These are phyloP conservation scores for Ursus arctos DNA, from an alignment of 2,113 vertebrate species.

Conservation along the genomic window DNA sequence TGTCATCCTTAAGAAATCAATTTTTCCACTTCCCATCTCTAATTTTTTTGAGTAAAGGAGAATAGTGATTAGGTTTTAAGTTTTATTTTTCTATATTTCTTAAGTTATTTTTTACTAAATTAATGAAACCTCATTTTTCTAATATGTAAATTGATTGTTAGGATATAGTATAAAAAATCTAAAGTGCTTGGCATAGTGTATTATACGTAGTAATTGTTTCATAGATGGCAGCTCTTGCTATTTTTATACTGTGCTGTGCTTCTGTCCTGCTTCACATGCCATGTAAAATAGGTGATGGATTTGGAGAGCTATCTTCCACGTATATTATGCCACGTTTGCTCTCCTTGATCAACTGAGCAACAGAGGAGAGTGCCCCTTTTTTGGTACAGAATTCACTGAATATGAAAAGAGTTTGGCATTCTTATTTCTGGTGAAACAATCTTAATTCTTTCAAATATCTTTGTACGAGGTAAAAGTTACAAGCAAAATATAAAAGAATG, in stretches of 20 bases:
- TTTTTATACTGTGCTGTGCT: not conserved
- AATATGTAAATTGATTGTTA: not conserved
- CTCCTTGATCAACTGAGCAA: not conserved
- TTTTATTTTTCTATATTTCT: constrained; percentile 16
- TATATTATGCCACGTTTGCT: not conserved
- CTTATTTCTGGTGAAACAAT: not conserved
- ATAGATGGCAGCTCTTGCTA: not conserved
- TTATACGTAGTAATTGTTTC: not conserved
- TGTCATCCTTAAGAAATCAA: not conserved
- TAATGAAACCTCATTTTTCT: constrained; percentile 5
- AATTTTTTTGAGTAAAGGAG: constrained; percentile 19
- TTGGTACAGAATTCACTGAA: not conserved
- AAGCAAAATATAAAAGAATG: not conserved
- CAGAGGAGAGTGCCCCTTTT: not conserved
- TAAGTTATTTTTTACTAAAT: constrained; percentile 23
- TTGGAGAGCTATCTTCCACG: not conserved
- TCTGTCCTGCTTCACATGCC: not conserved
- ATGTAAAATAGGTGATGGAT: not conserved
- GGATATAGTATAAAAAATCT: not conserved
- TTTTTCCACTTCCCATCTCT: not conserved
- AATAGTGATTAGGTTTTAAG: not conserved
- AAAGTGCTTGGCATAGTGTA: not conserved
- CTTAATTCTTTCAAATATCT: not conserved
- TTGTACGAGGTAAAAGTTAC: constrained; percentile 6
- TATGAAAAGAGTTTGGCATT: not conserved